These are phyloP conservation scores for Bruchidius siliquastri DNA, from an alignment of 2,888 invertebrate genomes.

Conservation along the genomic window DNA sequence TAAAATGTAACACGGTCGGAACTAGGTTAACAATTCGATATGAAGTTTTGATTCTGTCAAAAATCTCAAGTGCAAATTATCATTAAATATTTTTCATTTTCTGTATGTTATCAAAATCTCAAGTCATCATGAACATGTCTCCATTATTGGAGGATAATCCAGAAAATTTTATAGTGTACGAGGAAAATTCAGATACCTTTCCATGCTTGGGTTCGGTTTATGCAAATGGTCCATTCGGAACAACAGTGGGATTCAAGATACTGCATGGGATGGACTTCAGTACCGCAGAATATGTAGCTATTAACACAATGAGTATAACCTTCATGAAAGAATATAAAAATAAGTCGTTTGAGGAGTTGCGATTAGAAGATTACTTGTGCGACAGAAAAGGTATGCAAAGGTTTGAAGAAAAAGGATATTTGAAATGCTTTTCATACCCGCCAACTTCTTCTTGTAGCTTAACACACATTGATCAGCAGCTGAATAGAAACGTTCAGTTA, in stretches of 20 bases:
- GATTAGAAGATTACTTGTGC: conserved; percentile 23
- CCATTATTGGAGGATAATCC: background rate
- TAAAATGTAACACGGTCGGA: no score
- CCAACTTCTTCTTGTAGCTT: background rate
- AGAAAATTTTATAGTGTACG: background rate
- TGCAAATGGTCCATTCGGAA: conserved; percentile 16
- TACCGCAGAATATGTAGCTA: conserved; percentile 11
- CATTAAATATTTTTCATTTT: background rate
- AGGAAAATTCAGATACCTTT: conserved; percentile 4
- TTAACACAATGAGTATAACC: conserved; percentile 11
- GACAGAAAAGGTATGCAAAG: conserved; percentile 13
- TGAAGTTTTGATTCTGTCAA: background rate
- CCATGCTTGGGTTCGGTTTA: conserved; percentile 18
- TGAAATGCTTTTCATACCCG: conserved; percentile 10
- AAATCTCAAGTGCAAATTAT: background rate
- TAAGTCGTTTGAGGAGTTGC: conserved; percentile 23
- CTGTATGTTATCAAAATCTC: background rate
- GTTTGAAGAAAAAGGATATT: conserved; percentile 17
- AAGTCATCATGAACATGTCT: background rate
- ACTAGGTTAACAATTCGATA: no score
- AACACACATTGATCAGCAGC: background rate
- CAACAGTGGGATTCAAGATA: conserved; percentile 15
- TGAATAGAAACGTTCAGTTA: background rate
- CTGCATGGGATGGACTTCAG: conserved; percentile 13
- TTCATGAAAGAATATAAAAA: conserved; percentile 18